These are phyloP conservation scores for Pectinophora gossypiella DNA, from an alignment of 1,140 invertebrate species.

Conservation along the genomic window DNA sequence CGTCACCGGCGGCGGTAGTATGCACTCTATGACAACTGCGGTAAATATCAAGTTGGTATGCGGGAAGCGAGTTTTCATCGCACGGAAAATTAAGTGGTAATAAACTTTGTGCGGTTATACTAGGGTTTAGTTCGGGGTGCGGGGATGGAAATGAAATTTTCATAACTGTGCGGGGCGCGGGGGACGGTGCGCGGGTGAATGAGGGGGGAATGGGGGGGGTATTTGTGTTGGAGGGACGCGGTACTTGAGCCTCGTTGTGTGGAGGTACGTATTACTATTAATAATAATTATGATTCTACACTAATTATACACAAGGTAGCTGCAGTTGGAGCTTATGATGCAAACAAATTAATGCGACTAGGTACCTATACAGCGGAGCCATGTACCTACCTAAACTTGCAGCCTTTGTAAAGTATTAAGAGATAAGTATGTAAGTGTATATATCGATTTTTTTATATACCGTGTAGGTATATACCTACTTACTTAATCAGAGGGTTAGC, in stretches of 20 bases:
- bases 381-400: no score
- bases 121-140: conserved; percentile 52
- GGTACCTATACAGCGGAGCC: no score
- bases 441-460: no score
- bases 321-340: no score
- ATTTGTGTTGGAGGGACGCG: conserved; percentile 60
- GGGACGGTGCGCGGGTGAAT: conserved; percentile 12
- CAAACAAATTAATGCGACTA: no score
- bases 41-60: conserved; percentile 46
- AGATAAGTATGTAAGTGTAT: no score
- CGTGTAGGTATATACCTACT: not conserved
- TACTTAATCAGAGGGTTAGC: no score
- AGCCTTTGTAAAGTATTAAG: no score
- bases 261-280: conserved; percentile 59
- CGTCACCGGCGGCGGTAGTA: conserved; percentile 26
- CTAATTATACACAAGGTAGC: conserved; percentile 2
- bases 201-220: conserved; percentile 15
- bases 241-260: conserved; percentile 46
- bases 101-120: conserved; percentile 41
- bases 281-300: conserved; percentile 55
- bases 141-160: conserved; percentile 64
- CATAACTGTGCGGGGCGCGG: conserved; percentile 50
- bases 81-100: conserved; percentile 41
- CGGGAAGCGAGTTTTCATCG: conserved; percentile 34
- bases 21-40: conserved; percentile 32